Base-by-base conservation (phyloP, 1,140 invertebrate species). In the Galleria mellonella region DNA sequence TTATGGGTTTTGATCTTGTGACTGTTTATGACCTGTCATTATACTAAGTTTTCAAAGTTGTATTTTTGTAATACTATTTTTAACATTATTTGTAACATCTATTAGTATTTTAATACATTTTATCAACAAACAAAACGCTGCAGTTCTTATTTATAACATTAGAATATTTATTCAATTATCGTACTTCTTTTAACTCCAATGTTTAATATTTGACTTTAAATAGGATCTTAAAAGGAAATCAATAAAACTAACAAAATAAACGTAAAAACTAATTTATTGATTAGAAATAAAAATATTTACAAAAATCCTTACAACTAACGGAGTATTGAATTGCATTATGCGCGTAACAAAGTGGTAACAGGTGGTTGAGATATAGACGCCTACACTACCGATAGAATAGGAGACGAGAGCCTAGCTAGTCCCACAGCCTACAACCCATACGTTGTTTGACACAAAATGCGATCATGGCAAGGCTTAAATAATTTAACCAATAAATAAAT, bases 321-420 rank as follows among this genome's bases (percentile, higher is more conserved):
- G 78, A 84, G 81, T 84, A 84, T 81, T 78, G 67, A 79, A 78
- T 77, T 81, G 77, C 75, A 64, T 68, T 48, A 67, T 52, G 65
- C 57, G 56, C 62, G 55, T 56, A 54, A 54, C 28, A 56, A 57
- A 69, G 56, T 77, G 76, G 71, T 77, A 81, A 78, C 73, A 67
- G 63, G 48, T 64, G 47, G 39, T 38, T 36, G 29, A 51, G 17
- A 45, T 11, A 30, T 9, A 9, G 11, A 38, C 12, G 17, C 6
- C 17, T 23, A 3, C 17, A 23, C 6, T 23, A 23, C 17, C 17
- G 17, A 23, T 23, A 23, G 17, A 23, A 23, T 6, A 23, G 17
- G 17, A 23, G 17, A 23, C 17, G 17, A 28, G 14, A 28, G 10
- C 35, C 12, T 9, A 38, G 29, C 41, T 14, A 33, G 30, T n/a